Evolutionary conservation across 2,113 vertebrate genomes (phyloP).

Genomic region (Polypterus senegalus): DNA sequence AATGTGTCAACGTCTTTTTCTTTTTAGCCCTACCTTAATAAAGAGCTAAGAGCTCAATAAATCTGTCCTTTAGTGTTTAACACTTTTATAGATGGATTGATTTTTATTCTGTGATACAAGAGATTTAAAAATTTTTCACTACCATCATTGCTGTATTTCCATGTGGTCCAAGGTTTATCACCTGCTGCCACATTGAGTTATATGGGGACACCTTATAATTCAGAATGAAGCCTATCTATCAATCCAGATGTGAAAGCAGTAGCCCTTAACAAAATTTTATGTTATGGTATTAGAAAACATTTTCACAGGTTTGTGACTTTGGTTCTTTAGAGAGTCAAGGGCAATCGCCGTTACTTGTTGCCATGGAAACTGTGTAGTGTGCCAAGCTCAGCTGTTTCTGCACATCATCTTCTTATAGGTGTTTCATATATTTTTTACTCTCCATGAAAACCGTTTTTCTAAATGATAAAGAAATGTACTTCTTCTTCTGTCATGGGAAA

Average conservation of each 20-base stretch:
- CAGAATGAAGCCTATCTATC: slow-evolving; percentile 12
- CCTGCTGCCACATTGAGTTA: slow-evolving; percentile 21
- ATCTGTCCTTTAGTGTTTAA: too few relatives aligned
- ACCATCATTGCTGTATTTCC: neutral
- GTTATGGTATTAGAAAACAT: slow-evolving; percentile 9
- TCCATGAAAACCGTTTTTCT: slow-evolving; percentile 18
- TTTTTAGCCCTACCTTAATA: too few relatives aligned
- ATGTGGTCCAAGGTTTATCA: slow-evolving; percentile 27
- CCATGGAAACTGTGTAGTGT: slow-evolving; percentile 28
- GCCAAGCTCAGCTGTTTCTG: slow-evolving; percentile 26
- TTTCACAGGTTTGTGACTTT: slow-evolving; percentile 21
- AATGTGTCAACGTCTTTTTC: too few relatives aligned
- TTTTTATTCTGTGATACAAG: too few relatives aligned
- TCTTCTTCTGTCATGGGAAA: neutral
- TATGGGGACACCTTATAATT: slow-evolving; percentile 19
- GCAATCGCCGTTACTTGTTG: slow-evolving; percentile 26
- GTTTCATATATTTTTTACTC: neutral
- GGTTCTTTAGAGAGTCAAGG: slow-evolving; percentile 17
- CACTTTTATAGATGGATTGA: too few relatives aligned
- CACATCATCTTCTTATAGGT: slow-evolving; percentile 3
- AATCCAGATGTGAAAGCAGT: slow-evolving; percentile 12
- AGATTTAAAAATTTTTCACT: too few relatives aligned
- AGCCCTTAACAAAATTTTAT: slow-evolving; percentile 17
- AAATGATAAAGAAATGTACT: slow-evolving; percentile 13
- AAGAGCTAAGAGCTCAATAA: too few relatives aligned